Evolutionary conservation across 1,140 invertebrate genomes (phyloP).

Genomic region (Eumaeus atala): DNA sequence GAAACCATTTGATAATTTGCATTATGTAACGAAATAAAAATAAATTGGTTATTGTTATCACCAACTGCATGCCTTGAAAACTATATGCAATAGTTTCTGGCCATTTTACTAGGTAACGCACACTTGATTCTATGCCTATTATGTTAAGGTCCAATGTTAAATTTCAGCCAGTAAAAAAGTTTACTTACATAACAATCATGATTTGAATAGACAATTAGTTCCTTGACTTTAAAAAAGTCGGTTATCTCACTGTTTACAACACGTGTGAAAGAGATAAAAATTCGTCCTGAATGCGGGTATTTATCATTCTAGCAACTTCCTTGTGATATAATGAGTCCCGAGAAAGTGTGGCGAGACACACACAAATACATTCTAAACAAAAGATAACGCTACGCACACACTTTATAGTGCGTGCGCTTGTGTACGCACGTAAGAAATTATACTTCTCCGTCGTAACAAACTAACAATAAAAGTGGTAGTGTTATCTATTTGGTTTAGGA

Average conservation of each 20-base stretch:
- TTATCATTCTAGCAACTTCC: background rate
- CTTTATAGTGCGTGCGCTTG: background rate
- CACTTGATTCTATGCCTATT: background rate
- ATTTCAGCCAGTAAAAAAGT: background rate
- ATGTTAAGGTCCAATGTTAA: no score
- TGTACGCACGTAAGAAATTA: no score
- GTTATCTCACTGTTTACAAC: background rate
- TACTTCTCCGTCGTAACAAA: no score
- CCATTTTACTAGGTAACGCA: background rate
- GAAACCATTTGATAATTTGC: background rate
- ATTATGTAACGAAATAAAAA: slow-evolving; percentile 2
- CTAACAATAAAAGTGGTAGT: no score
- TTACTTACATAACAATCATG: slow-evolving; percentile 2
- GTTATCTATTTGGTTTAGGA: no score
- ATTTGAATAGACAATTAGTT: slow-evolving; percentile 1
- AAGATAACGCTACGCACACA: slow-evolving; percentile 2
- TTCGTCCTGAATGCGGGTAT: background rate
- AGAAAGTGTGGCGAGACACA: background rate
- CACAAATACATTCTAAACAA: background rate
- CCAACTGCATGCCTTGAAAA: background rate
- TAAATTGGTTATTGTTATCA: slow-evolving; percentile 1
- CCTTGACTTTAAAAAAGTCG: background rate
- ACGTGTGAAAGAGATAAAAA: slow-evolving; percentile 3
- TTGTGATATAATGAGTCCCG: background rate
- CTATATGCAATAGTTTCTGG: background rate